Conservation (phyloP, 2,888 invertebrate species). For the Sisyra nigra region DNA sequence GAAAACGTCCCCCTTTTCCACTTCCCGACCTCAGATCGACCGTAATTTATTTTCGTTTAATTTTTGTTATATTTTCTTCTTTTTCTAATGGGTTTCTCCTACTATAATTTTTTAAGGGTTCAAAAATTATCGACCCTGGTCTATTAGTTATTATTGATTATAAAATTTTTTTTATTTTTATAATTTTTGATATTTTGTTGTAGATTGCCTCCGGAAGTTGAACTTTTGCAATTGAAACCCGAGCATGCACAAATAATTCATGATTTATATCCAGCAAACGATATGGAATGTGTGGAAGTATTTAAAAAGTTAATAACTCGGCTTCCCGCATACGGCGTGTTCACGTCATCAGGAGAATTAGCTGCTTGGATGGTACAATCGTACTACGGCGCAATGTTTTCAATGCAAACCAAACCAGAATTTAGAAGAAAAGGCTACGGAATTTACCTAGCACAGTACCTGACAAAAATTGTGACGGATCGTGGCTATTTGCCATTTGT, state of each 20-base stretch:
- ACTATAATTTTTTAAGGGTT: too few relatives aligned
- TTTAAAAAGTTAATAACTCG: slow-evolving; percentile 64
- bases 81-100: too few relatives aligned
- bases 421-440: slow-evolving; percentile 39
- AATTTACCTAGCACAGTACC: slow-evolving; percentile 50
- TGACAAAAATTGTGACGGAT: slow-evolving; percentile 47
- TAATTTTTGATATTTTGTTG: neutral
- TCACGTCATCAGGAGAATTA: slow-evolving; percentile 49
- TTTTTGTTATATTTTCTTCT: too few relatives aligned
- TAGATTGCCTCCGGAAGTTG: slow-evolving; percentile 42
- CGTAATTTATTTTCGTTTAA: too few relatives aligned
- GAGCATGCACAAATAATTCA: slow-evolving; percentile 71
- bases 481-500: slow-evolving; percentile 73
- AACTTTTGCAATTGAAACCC: slow-evolving; percentile 56
- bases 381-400: slow-evolving; percentile 84
- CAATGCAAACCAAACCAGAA: slow-evolving; percentile 59
- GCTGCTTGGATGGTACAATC: slow-evolving; percentile 88
- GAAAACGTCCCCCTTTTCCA: too few relatives aligned
- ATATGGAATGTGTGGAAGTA: slow-evolving; percentile 71
- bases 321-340: slow-evolving; percentile 68
- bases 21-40: too few relatives aligned
- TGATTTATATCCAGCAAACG: slow-evolving; percentile 75
- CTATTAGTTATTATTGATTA: too few relatives aligned
- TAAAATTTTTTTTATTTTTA: too few relatives aligned
- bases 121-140: too few relatives aligned